Evolutionary conservation across 37 sponge, comb jelly and placozoan species (phyloP).

Genomic region (Petrosia ficiformis): DNA sequence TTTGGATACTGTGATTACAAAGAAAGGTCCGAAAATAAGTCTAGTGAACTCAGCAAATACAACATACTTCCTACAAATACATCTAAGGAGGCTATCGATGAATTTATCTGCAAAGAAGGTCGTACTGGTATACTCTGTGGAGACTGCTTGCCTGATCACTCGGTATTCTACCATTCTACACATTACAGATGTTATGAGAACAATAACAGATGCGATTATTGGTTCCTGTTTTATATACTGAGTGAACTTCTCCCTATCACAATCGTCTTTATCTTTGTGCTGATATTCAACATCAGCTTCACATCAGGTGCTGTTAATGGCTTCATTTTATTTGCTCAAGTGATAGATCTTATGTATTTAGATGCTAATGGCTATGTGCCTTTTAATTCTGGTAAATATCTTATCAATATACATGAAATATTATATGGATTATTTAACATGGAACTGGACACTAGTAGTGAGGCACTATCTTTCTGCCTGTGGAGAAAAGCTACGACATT

Average conservation of each 20-base stretch:
- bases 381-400: not conserved
- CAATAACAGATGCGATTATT: slow-evolving; percentile 4
- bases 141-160: slow-evolving; percentile 8
- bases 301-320: slow-evolving; percentile 37
- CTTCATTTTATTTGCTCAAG: slow-evolving; percentile 44
- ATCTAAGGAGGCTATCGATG: not conserved
- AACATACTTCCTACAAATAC: not conserved
- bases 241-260: slow-evolving; percentile 47
- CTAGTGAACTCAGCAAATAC: not conserved
- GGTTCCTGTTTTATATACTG: slow-evolving; percentile 28
- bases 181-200: slow-evolving; percentile 9
- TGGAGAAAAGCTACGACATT: slow-evolving; percentile 35
- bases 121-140: slow-evolving; percentile 43
- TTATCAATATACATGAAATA: not conserved
- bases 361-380: not conserved
- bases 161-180: slow-evolving; percentile 36
- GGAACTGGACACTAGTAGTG: slow-evolving; percentile 16
- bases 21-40: not conserved
- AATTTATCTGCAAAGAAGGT: slow-evolving; percentile 10
- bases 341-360: slow-evolving; percentile 12
- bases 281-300: slow-evolving; percentile 39
- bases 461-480: slow-evolving; percentile 41
- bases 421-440: slow-evolving; percentile 43
- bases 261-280: slow-evolving; percentile 13
- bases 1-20: slow-evolving; percentile 8